Evolutionary conservation across 2,888 invertebrate species (phyloP), one percentile per base, ranked within the genome.

Genomic region (Phytoseiulus persimilis): DNA sequence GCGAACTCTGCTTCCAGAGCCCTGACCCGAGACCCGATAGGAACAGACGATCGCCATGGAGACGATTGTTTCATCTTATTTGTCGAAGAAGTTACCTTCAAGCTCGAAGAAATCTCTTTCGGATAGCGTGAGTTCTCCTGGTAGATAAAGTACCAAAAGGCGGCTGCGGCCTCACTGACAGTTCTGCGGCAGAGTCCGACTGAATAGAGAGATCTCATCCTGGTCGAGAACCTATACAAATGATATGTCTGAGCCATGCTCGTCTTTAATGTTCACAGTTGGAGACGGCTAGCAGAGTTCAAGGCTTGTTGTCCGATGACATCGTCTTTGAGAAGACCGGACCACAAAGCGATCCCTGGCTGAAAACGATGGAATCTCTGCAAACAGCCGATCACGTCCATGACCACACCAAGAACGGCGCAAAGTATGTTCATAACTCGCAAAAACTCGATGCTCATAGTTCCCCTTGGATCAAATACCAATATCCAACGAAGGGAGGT

Each of bases 201-300:
- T n/a, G n/a, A n/a, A n/a, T n/a, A n/a, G n/a, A n/a, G n/a, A n/a
- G n/a, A n/a, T n/a, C n/a, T n/a, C n/a, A n/a, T n/a, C n/a, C 39
- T 39, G 39, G 9, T 39, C 39, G 39, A 39, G 39, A 39, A 39
- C 39, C 9, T 39, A 39, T 9, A 6, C 39, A 9, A 39, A 39
- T 39, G 39, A 6, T 39, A 39, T 39, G 39, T 3, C 39, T 39
- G 39, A 39, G 39, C 5, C 3, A 9, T 39, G 39, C 9, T 39
- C 9, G 5, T 39, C 32, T 87, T 6, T 33, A 9, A 87, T n/a
- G 6, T 33, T 14, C 45, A n/a, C 33, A 87, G 87, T 18, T 87
- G 87, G 87, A 87, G 39, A 87, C 32, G 39, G 32, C 87, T n/a
- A 87, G 87, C 87, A 33, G 87, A 32, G 87, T 87, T n/a, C 87